Conservation (phyloP, 2,888 invertebrate genomes). For the Athalia circularis region DNA sequence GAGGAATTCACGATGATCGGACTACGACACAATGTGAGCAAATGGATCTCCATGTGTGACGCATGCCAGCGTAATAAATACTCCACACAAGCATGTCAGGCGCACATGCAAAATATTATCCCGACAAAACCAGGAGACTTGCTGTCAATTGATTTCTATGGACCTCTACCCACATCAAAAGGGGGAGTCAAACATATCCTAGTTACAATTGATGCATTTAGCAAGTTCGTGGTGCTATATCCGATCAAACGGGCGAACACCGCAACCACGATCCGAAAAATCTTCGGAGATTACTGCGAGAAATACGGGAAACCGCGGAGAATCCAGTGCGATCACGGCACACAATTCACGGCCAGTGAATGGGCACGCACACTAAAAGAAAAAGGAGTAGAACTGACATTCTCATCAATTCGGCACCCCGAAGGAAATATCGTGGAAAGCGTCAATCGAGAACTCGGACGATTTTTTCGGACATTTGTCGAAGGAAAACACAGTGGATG, state of each 20-base stretch:
- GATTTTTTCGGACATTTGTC: not conserved
- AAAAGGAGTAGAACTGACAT: not conserved
- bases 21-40: not conserved
- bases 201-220: not conserved
- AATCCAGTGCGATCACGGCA: no score
- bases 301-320: not conserved
- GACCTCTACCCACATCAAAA: not conserved
- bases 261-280: not conserved
- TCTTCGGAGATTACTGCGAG: not conserved
- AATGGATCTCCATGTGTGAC: not conserved
- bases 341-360: no score
- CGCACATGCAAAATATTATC: not conserved
- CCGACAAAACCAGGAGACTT: not conserved
- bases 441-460: not conserved
- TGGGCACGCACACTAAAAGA: no score
- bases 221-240: not conserved
- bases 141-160: constrained; percentile 17
- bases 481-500: not conserved
- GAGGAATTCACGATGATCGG: not conserved
- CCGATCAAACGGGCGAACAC: not conserved
- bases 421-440: not conserved
- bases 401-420: not conserved
- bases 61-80: not conserved
- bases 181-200: not conserved
- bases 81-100: not conserved